These are phyloP conservation scores for Euzetes globulus DNA, from an alignment of 2,888 invertebrate genomes.

Conservation along the genomic window DNA sequence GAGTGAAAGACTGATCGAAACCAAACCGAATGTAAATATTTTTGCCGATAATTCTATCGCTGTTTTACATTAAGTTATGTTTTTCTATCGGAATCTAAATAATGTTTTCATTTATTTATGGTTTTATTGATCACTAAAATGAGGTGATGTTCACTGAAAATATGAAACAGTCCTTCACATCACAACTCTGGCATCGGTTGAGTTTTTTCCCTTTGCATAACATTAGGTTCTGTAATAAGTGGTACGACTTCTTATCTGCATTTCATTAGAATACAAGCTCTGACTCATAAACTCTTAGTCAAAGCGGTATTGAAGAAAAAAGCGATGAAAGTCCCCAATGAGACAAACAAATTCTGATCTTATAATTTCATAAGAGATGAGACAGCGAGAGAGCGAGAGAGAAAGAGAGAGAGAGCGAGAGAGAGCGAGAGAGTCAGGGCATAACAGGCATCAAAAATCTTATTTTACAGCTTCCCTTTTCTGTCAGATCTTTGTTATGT, in stretches of 20 bases:
- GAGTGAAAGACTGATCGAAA: background rate
- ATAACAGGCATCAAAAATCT: constrained; percentile 5
- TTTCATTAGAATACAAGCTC: background rate
- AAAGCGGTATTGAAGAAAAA: background rate
- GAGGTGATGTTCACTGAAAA: background rate
- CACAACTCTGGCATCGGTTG: background rate
- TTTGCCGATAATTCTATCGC: background rate
- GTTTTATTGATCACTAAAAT: background rate
- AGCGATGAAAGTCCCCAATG: constrained; percentile 1
- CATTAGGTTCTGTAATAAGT: constrained; percentile 6
- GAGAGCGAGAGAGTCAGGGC: background rate
- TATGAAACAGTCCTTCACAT: background rate
- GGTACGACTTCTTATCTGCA: constrained; percentile 9
- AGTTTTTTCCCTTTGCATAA: background rate
- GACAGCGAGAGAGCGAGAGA: background rate
- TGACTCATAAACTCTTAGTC: background rate
- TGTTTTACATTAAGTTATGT: background rate
- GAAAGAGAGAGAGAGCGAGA: background rate
- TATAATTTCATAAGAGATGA: background rate
- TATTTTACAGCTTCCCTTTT: constrained; percentile 9
- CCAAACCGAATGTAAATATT: background rate
- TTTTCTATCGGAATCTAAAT: background rate
- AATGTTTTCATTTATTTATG: background rate
- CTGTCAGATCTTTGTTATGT: background rate
- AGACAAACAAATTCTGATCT: constrained; percentile 17